Base-by-base conservation (phyloP, 53 echinoderm and acorn worm genomes). In the Glandiceps talaboti region DNA sequence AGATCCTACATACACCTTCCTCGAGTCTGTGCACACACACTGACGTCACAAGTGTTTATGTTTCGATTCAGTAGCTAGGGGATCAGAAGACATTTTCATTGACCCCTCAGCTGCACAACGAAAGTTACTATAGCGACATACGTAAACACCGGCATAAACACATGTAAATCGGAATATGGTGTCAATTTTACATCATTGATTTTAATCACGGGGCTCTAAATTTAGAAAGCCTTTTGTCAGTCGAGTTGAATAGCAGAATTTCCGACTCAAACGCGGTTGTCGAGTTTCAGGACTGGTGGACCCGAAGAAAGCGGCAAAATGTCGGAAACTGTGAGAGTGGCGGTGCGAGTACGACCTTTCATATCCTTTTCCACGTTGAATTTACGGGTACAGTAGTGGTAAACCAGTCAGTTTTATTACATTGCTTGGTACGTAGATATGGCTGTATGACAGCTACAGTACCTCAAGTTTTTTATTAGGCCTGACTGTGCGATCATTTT, bases 311-410 rank as follows among this genome's bases (percentile, higher is more conserved):
- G 64, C 6, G 20, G 64, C 6, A 45, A 45, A 20, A 45, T 45
- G 1, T 91, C 85, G 74, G 93, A 97, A 87, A 89, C 90, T 75
- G 93, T 97, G 29, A 97, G 88, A 89, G 99, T 97, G 1, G 99
- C 99, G 29, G 99, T 97, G 29, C 86, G 99, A 29, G 93, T 93
- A 76, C 91, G 99, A 86, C 99, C 99, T 82, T 97, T 97, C 84
- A 97, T 97, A 97, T 97, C 99, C 99, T 97, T 97, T 91, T 88
- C 20, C 6, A 12, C 64, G 64, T 45, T 45, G 6, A 45, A 45
- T 45, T 6, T 20, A 45, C n/a, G n/a, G n/a, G n/a, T n/a, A n/a
- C n/a, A n/a, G n/a, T n/a, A n/a, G n/a, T n/a, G n/a, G n/a, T n/a
- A n/a, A n/a, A n/a, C n/a, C n/a, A n/a, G n/a, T n/a, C n/a, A n/a